Evolutionary conservation across 2,888 invertebrate species (phyloP).

Genomic region (Tenthredo mesomela): DNA sequence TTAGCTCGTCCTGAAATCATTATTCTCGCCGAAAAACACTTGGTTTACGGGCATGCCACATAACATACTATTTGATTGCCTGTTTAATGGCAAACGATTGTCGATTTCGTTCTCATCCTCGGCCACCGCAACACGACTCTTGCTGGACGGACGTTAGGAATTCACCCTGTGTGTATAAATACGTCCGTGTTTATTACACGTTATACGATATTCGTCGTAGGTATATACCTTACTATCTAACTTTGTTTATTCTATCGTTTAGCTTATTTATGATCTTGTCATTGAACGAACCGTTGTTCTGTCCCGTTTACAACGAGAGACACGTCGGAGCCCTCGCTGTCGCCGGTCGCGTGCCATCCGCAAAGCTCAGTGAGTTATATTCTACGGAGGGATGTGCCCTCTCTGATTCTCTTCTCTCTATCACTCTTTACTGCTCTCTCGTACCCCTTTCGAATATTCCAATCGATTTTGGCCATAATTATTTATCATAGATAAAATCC

Average conservation of each 20-base stretch:
- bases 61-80: too few relatives aligned
- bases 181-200: slow-evolving; percentile 10
- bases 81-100: too few relatives aligned
- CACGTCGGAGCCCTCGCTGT: slow-evolving; percentile 45
- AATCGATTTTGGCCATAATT: not conserved
- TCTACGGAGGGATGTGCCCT: slow-evolving; percentile 41
- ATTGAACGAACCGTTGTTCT: slow-evolving; percentile 44
- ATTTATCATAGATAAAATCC: not conserved
- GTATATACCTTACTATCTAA: slow-evolving; percentile 23
- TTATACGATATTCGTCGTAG: not conserved
- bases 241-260: slow-evolving; percentile 50
- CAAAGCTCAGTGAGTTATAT: slow-evolving; percentile 46
- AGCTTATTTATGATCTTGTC: slow-evolving; percentile 50
- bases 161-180: not conserved
- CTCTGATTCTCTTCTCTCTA: not conserved
- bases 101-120: too few relatives aligned
- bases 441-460: not conserved
- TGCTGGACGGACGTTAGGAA: too few relatives aligned
- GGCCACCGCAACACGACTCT: too few relatives aligned
- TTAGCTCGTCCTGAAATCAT: too few relatives aligned
- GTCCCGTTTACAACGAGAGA: slow-evolving; percentile 51
- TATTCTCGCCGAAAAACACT: too few relatives aligned
- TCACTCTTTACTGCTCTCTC: not conserved
- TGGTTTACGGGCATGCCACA: too few relatives aligned
- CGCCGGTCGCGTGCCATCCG: slow-evolving; percentile 50